Base-by-base conservation (phyloP, 2,888 invertebrate species). In the Polydesmus complanatus region DNA sequence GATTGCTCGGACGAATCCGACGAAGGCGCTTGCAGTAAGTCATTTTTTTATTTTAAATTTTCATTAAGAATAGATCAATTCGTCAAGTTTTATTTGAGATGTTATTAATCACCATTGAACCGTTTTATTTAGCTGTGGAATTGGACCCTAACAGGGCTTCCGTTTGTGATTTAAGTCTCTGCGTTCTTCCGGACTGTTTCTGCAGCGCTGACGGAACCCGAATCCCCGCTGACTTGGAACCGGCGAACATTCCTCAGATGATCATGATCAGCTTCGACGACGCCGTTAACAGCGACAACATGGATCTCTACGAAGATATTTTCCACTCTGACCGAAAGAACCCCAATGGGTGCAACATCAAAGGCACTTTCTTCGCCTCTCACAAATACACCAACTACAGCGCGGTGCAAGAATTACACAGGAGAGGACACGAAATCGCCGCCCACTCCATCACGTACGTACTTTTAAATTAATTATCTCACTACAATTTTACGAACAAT, bases 1-100 rank as follows among this genome's bases (percentile, higher is more conserved):
- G 92, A 93, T 73, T 93, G 93, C 78, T 86, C 88, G 71, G 93
- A 93, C 72, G 92, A 91, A 73, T 93, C 92, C 58, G 93, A 93
- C 72, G 93, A 93, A 78, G 93, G 93, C 70, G 88, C 92, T 67
- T 93, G 93, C 81, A 85, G 92, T 92, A 80, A 86, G 91, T 88
- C 52, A 8, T 2, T 18, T 11, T 47, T 19, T n/a, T 8, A n/a
- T 5, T 21, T 27, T 18, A 19, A 21, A 23, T n/a, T 37, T 60
- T 48, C n/a, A n/a, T n/a, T n/a, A n/a, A n/a, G n/a, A n/a, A 8
- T 60, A 23, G 27, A 51, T 22, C 18, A 26, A n/a, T n/a, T n/a
- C n/a, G n/a, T n/a, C n/a, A n/a, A n/a, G n/a, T 48, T 48, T 14
- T 14, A 55, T 18, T 27, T 55, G 8, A 25, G 22, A 1, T 23